phyloP scores from a whole-genome alignment of 2,113 vertebrate species.

The Nycticebus coucang region DNA sequence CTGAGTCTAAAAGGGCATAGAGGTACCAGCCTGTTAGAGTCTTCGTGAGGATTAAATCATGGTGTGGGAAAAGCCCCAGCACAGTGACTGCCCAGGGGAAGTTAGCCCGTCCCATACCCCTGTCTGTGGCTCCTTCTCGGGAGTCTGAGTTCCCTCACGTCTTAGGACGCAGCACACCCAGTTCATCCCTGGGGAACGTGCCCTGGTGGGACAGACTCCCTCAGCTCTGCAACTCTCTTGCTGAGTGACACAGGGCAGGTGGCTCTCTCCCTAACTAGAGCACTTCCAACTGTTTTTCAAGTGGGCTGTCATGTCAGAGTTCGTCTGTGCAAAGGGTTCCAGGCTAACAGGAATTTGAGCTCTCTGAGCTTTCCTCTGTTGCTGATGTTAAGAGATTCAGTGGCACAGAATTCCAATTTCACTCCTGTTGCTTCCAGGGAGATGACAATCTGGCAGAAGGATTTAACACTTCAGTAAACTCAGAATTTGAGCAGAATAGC shows the following conservation, averaged over 20 bases:
- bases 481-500: background rate
- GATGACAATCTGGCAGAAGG: background rate
- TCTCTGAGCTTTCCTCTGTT: background rate
- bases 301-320: background rate
- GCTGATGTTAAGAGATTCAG: background rate
- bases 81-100: fast-evolving
- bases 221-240: background rate
- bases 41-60: background rate
- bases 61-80: background rate
- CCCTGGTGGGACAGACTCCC: background rate
- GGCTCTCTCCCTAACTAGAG: background rate
- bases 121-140: background rate
- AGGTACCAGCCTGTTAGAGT: background rate
- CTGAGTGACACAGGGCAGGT: background rate
- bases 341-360: background rate
- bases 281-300: background rate
- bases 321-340: background rate
- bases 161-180: fast-evolving
- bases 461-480: no score
- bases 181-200: background rate
- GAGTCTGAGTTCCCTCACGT: fast-evolving
- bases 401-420: background rate
- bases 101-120: background rate
- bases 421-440: background rate
- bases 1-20: background rate